A percentile compares a stretch with the other conserved stretches of the same genome.
phyloP scores from a whole-genome alignment of 2,113 vertebrate genomes.

The Silurus glanis region DNA sequence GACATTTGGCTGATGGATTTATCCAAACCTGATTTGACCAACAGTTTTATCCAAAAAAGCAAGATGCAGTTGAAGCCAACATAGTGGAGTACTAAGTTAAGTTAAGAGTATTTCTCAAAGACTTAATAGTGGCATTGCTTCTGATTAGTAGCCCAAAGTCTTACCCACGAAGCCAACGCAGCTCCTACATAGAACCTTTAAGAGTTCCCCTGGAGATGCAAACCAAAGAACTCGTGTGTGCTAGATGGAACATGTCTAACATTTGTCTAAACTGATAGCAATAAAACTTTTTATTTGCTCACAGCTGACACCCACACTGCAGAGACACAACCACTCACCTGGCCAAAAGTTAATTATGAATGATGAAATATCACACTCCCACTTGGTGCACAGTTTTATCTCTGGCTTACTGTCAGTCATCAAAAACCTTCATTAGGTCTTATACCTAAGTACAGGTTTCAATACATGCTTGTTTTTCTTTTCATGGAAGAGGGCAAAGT shows the following conservation, averaged over 20 bases:
- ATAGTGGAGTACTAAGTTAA: not conserved
- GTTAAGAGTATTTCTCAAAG: not conserved
- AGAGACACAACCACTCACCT: conserved; percentile 28
- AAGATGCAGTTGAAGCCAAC: not conserved
- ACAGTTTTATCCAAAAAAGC: no score
- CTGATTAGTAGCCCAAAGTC: conserved; percentile 6
- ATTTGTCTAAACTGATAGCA: conserved; percentile 29
- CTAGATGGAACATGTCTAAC: conserved; percentile 20
- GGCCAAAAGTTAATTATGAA: conserved; percentile 50
- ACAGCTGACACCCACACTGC: conserved; percentile 25
- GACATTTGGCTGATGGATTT: no score
- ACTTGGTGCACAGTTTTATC: conserved; percentile 35
- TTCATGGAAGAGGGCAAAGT: not conserved
- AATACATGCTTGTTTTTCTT: not conserved
- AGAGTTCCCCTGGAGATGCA: conserved; percentile 1
- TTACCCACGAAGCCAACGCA: conserved; percentile 1
- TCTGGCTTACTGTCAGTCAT: conserved; percentile 43
- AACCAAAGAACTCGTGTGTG: conserved; percentile 18
- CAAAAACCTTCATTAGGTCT: conserved; percentile 11
- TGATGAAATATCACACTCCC: conserved; percentile 46
- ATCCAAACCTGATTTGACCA: no score
- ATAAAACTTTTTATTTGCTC: conserved; percentile 17
- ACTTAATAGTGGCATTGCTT: not conserved
- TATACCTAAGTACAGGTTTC: conserved; percentile 9
- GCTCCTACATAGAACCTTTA: conserved; percentile 25